phyloP scores from a whole-genome alignment of 2,797 vertebrate species.

The Gambelia wislizenii region DNA sequence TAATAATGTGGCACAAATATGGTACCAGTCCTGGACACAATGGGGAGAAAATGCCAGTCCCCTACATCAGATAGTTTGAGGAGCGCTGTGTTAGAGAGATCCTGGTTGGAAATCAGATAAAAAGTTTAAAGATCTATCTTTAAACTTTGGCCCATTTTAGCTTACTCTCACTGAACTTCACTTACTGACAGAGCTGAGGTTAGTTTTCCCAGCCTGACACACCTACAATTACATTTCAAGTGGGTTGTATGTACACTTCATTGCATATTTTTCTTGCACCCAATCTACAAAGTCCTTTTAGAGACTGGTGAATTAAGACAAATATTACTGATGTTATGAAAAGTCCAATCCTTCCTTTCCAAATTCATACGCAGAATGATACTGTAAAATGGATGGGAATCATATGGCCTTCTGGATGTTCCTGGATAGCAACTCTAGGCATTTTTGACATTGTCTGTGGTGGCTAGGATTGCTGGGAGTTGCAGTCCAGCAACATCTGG shows the following conservation, averaged over 20 bases:
- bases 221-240: not conserved
- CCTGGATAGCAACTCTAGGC: no score
- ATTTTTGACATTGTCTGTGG: no score
- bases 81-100: no score
- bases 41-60: no score
- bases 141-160: not conserved
- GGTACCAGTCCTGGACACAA: no score
- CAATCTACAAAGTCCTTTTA: not conserved
- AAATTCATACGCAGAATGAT: not conserved
- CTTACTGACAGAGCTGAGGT: no score
- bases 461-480: no score
- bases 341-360: not conserved
- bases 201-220: not conserved
- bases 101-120: not conserved
- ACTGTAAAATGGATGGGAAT: no score
- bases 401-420: no score
- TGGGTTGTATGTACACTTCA: not conserved
- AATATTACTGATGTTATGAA: not conserved
- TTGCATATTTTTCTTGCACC: not conserved
- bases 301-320: not conserved
- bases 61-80: no score
- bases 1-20: no score
- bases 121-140: not conserved
- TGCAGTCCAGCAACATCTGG: no score
- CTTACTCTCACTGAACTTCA: not conserved